Conservation (phyloP, 2,797 vertebrate genomes). For the Trachops cirrhosus region DNA sequence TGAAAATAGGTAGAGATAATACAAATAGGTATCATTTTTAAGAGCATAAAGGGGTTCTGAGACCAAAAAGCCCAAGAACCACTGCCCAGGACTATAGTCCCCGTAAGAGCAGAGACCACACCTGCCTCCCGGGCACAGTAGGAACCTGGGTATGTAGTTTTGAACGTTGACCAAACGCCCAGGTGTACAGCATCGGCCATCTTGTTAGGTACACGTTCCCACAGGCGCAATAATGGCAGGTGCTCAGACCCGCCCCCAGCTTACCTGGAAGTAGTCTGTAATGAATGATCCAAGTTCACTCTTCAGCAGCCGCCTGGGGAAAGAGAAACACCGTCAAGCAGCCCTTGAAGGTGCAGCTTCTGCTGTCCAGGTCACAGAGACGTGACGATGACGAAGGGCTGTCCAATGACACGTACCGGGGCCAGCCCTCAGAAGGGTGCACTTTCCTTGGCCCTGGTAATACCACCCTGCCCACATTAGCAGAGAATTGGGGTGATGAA, state of each 20-base stretch:
- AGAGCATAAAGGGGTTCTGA: neutral
- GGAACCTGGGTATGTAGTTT: rapidly evolving
- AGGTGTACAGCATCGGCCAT: rapidly evolving
- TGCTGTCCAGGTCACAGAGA: rapidly evolving
- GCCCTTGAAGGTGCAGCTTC: neutral
- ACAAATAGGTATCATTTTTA: neutral
- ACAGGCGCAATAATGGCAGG: too few relatives aligned
- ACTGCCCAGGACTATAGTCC: neutral
- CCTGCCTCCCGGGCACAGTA: rapidly evolving
- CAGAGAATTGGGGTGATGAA: neutral
- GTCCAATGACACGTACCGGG: rapidly evolving
- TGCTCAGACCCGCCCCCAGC: neutral
- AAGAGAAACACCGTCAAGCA: conserved; percentile 68
- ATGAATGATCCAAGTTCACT: conserved; percentile 97
- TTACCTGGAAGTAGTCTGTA: conserved; percentile 96
- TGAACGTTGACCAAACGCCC: neutral
- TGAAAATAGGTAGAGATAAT: neutral
- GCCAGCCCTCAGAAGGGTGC: neutral
- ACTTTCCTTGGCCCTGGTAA: neutral
- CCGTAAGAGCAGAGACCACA: rapidly evolving
- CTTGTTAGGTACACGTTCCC: neutral
- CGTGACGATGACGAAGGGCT: rapidly evolving
- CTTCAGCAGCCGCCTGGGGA: conserved; percentile 91
- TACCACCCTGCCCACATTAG: rapidly evolving
- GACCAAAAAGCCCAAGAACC: neutral